phyloP scores from a whole-genome alignment of 2,113 vertebrate species.

The Etheostoma cragini region DNA sequence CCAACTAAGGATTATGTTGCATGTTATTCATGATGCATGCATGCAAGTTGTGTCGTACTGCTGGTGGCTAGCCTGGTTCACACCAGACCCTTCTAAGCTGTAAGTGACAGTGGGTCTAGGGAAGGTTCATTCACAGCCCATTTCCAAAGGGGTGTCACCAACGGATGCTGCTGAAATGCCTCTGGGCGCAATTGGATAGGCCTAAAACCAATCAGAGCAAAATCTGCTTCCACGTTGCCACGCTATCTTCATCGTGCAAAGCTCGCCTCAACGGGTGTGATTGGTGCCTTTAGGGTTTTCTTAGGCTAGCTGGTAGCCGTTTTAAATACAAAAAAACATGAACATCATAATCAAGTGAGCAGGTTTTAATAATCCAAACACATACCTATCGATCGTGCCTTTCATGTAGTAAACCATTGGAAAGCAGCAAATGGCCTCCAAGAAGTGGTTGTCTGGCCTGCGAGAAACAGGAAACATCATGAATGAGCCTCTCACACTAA shows the following conservation, averaged over 20 bases:
- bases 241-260: no score
- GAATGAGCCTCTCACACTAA: conserved; percentile 29
- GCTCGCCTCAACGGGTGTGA: no score
- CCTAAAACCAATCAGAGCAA: no score
- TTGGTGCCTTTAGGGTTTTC: no score
- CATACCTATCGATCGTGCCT: conserved; percentile 99
- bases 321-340: neutral
- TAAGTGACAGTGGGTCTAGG: no score
- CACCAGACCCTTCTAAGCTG: no score
- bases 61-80: neutral
- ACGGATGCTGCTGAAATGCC: no score
- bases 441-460: conserved; percentile 99
- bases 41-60: neutral
- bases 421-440: conserved; percentile 99
- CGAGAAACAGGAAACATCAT: conserved; percentile 70
- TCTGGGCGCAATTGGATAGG: no score
- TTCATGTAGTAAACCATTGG: conserved; percentile 99
- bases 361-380: conserved; percentile 8
- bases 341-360: neutral
- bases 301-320: no score
- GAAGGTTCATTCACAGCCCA: no score
- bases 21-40: neutral
- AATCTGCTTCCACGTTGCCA: no score
- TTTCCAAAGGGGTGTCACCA: no score
- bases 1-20: neutral